Evolutionary conservation across 2,113 vertebrate species (phyloP).

Genomic region (Pristiophorus japonicus): DNA sequence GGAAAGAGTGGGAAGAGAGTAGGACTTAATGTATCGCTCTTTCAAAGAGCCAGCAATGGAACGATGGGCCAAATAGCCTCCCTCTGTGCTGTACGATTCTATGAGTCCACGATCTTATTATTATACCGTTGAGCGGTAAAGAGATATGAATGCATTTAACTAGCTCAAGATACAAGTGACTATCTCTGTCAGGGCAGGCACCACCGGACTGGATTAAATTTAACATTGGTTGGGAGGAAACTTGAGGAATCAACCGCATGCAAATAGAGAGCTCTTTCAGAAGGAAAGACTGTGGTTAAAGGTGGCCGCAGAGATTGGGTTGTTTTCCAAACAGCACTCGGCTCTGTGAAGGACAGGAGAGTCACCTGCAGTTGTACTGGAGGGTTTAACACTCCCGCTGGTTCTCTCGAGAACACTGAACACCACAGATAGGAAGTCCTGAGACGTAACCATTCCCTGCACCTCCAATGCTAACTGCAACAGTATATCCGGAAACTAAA

Average conservation of each 20-base stretch:
- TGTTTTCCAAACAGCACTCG: neutral
- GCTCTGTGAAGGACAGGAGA: slow-evolving; percentile 26
- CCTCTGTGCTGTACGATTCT: neutral
- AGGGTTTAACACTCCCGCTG: rapidly evolving
- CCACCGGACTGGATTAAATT: neutral
- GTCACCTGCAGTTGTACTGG: slow-evolving; percentile 50
- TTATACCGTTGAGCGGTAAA: neutral
- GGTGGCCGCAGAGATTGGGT: neutral
- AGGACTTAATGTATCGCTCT: neutral
- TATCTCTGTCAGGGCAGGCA: neutral
- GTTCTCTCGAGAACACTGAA: slow-evolving; percentile 51
- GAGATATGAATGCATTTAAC: neutral
- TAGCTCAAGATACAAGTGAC: neutral
- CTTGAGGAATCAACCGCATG: neutral
- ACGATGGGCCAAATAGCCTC: neutral
- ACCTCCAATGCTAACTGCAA: slow-evolving; percentile 51
- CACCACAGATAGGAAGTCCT: slow-evolving; percentile 54
- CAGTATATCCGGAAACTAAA: slow-evolving; percentile 58
- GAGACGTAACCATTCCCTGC: slow-evolving; percentile 39
- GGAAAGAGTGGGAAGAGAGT: neutral
- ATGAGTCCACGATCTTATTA: neutral
- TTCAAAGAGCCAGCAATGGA: neutral
- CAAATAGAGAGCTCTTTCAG: slow-evolving; percentile 29
- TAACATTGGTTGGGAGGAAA: neutral
- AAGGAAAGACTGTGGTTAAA: neutral